Evolutionary conservation across 1,140 invertebrate species (phyloP), one percentile per base, ranked within the genome.

Genomic region (Heliconius hewitsoni): DNA sequence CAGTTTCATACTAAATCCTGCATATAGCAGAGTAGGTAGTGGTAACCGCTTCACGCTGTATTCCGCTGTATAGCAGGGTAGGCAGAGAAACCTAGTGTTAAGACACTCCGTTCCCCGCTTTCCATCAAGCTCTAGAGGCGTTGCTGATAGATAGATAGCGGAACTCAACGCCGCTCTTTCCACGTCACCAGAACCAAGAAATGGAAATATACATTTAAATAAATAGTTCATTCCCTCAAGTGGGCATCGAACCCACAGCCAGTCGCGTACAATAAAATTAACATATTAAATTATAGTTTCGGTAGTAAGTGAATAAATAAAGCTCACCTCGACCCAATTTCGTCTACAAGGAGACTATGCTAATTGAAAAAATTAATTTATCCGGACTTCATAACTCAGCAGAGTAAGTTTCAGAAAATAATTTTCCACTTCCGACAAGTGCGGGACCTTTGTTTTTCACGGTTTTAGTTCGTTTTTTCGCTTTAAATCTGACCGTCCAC

Each of bases 281-380:
- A 57, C 50, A 52, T 52, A 57, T n/a, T 9, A 57, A 57, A 57
- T 57, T 23, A 23, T 57, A 57, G 55, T 57, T 57, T 23, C n/a
- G 55, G 6, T 23, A 57, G n/a, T 23, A 57, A 57, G n/a, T 57
- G 71, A 71, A 55, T 42, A 72, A 78, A 78, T 66, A 55, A 76
- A 27, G 57, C 74, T 66, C 39, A 74, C 73, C 73, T 74, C 55
- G 55, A 57, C n/a, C 37, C 57, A 60, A 76, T 60, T 60, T 71
- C 70, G n/a, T 77, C 70, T 50, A 57, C 70, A 57, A 50, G 60
- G 75, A 66, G 37, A 77, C 60, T 77, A 77, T 71, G 76, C 76
- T 77, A 77, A 71, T 77, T 77, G 76, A 77, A 77, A 77, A 71
- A 71, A 77, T 27, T 71, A 71, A 77, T 71, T 77, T 77, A 60